Conservation (phyloP, 2,113 vertebrate genomes). For the Bothrops jararaca region DNA sequence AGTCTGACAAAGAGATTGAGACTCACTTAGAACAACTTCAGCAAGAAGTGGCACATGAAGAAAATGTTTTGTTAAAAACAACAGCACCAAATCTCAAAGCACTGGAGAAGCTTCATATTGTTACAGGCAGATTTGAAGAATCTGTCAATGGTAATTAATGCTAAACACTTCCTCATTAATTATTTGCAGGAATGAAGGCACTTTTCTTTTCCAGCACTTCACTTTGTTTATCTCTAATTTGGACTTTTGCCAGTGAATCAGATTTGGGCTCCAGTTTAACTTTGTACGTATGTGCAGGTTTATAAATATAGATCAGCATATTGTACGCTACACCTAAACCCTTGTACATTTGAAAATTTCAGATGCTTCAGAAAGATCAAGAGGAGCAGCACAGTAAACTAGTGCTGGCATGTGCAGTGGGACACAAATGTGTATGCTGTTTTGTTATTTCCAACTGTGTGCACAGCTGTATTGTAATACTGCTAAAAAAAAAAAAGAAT, state of each 20-base stretch:
- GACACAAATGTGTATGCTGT: background rate
- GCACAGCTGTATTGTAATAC: background rate
- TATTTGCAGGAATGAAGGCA: background rate
- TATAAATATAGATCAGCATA: background rate
- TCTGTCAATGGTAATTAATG: constrained; percentile 83
- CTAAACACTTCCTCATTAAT: background rate
- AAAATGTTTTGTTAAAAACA: constrained; percentile 72
- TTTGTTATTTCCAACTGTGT: background rate
- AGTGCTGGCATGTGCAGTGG: background rate
- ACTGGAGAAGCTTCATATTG: constrained; percentile 77
- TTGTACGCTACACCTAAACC: background rate
- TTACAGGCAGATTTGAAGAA: constrained; percentile 78
- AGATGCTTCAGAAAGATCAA: background rate
- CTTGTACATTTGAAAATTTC: background rate
- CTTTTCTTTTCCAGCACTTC: background rate
- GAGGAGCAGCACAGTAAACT: background rate
- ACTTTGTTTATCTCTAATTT: background rate
- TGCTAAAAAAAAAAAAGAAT: background rate
- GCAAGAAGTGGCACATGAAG: constrained; percentile 68
- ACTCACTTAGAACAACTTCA: constrained; percentile 64
- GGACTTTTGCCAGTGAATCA: background rate
- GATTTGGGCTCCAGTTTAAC: background rate
- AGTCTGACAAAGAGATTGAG: constrained; percentile 71
- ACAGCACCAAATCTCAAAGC: constrained; percentile 86
- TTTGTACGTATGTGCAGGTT: background rate